Evolutionary conservation across 1,140 invertebrate species (phyloP).

Genomic region (Diuraphis noxia): DNA sequence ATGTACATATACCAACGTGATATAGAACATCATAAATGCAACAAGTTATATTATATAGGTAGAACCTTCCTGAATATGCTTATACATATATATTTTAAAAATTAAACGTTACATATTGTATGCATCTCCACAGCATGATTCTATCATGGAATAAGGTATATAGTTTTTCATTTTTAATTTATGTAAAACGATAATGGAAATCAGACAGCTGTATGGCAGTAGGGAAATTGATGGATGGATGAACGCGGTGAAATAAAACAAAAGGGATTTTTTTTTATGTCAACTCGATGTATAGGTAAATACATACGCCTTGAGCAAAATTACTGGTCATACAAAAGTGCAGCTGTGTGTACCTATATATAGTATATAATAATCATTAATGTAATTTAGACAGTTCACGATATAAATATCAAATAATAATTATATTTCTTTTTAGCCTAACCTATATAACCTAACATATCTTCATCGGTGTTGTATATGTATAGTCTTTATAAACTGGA

Average conservation of each 20-base stretch:
- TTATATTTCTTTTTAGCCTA: not conserved
- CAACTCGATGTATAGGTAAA: not conserved
- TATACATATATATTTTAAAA: not conserved
- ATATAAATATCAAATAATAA: constrained; percentile 22
- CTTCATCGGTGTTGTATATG: not conserved
- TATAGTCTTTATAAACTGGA: too few species aligned
- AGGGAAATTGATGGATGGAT: not conserved
- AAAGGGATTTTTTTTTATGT: constrained; percentile 1
- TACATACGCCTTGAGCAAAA: not conserved
- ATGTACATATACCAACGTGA: not conserved
- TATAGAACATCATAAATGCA: not conserved
- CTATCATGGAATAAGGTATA: not conserved
- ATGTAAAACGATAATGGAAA: constrained; percentile 38
- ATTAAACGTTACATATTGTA: not conserved
- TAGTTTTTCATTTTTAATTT: constrained; percentile 9
- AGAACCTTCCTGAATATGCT: not conserved
- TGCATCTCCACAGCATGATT: not conserved
- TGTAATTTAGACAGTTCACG: constrained; percentile 29
- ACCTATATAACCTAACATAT: too few species aligned
- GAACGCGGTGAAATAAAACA: not conserved
- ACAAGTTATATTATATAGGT: too few species aligned
- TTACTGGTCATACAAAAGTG: not conserved
- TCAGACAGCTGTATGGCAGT: not conserved
- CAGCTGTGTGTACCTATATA: not conserved
- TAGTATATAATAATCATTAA: not conserved